Percentiles rank a stretch among this genome's conserved stretches.
phyloP scores from a whole-genome alignment of 1,140 invertebrate genomes.

The Psix sp. region DNA sequence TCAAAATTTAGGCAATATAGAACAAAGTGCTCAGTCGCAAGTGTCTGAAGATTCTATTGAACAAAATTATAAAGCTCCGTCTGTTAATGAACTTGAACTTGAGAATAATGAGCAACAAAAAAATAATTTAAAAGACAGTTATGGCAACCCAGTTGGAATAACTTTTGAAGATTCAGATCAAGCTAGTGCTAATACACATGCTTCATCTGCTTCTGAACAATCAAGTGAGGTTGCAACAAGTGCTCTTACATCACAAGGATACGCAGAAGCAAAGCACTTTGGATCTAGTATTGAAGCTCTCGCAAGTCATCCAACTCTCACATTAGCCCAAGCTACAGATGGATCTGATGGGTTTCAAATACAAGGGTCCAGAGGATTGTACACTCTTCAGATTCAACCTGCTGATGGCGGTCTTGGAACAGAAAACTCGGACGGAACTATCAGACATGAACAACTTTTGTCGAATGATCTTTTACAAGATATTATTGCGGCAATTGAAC shows the following conservation, averaged over 20 bases:
- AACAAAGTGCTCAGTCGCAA: conserved; percentile 31
- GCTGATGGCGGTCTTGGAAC: conserved; percentile 74
- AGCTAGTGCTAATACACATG: conserved; percentile 41
- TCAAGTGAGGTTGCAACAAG: conserved; percentile 61
- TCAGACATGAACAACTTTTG: conserved; percentile 84
- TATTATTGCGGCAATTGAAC: conserved; percentile 85
- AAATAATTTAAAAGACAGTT: conserved; percentile 69
- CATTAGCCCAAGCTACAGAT: conserved; percentile 58
- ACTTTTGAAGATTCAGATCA: conserved; percentile 57
- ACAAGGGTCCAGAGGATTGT: conserved; percentile 81
- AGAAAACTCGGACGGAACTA: conserved; percentile 74
- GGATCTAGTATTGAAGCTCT: conserved; percentile 61
- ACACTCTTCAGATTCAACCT: conserved; percentile 85
- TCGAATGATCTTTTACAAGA: conserved; percentile 87
- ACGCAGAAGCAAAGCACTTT: conserved; percentile 59
- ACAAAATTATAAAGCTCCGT: conserved; percentile 41
- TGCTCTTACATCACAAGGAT: conserved; percentile 62
- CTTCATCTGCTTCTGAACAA: conserved; percentile 31
- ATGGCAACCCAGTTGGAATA: conserved; percentile 67
- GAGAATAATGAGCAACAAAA: conserved; percentile 61
- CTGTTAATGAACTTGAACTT: conserved; percentile 66
- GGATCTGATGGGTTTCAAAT: conserved; percentile 79
- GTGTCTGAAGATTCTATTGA: conserved; percentile 40
- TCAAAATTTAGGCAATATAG: conserved; percentile 18
- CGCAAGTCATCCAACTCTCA: conserved; percentile 65